Conservation (phyloP, 2,113 vertebrate species). For the Gasterosteus nipponicus region DNA sequence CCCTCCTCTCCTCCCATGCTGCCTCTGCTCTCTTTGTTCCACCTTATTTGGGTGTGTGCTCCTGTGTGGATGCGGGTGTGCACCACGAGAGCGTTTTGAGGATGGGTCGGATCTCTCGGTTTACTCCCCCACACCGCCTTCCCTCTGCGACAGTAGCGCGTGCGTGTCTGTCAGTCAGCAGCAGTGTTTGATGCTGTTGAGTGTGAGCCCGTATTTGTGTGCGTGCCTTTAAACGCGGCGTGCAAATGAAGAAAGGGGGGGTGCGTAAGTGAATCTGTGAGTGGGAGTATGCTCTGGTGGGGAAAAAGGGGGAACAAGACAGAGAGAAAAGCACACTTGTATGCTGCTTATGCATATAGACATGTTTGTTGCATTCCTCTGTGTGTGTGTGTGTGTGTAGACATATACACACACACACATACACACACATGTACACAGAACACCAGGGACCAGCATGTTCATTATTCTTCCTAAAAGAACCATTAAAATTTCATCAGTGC, state of each 20-base stretch:
- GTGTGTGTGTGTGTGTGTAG: constrained; percentile 55
- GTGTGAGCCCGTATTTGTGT: constrained; percentile 35
- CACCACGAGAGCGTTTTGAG: constrained; percentile 64
- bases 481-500: constrained; percentile 89
- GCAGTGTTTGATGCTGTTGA: constrained; percentile 63
- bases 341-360: constrained; percentile 4
- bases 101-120: constrained; percentile 56
- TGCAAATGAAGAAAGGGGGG: constrained; percentile 36
- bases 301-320: background rate
- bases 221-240: constrained; percentile 24
- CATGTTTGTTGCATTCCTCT: constrained; percentile 53
- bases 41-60: constrained; percentile 61
- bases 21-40: constrained; percentile 73
- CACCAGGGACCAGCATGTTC: constrained; percentile 80
- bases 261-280: constrained; percentile 48
- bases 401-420: constrained; percentile 33
- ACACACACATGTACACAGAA: constrained; percentile 36
- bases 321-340: constrained; percentile 7
- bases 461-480: constrained; percentile 87
- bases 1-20: constrained; percentile 50
- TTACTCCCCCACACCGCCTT: constrained; percentile 51
- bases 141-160: constrained; percentile 33
- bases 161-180: constrained; percentile 43
- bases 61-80: background rate
- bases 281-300: constrained; percentile 42